Evolutionary conservation across 2,113 vertebrate species (phyloP).

Genomic region (Lichenostomus cassidix): DNA sequence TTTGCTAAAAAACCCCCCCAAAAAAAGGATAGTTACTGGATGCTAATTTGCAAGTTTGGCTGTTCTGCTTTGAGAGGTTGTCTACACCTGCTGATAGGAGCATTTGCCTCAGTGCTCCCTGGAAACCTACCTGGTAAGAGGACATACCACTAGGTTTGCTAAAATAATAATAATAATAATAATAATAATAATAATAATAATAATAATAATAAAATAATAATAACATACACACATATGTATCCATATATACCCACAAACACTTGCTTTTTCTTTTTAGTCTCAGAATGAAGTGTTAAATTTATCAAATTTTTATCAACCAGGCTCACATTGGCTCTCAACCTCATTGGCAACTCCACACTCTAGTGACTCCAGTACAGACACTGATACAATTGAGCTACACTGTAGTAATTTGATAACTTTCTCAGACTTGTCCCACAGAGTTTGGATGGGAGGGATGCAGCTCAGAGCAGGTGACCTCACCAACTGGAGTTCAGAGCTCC

Average conservation of each 20-base stretch:
- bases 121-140: neutral
- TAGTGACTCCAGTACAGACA: neutral
- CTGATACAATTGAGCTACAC: neutral
- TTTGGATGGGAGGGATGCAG: neutral
- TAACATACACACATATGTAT: neutral
- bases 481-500: neutral
- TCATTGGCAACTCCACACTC: neutral
- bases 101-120: no score
- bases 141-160: neutral
- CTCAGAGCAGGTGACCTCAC: slow-evolving; percentile 69
- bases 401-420: neutral
- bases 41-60: neutral
- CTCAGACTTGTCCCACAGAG: neutral
- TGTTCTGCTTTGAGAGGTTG: neutral
- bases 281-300: neutral
- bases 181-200: neutral
- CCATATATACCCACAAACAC: fast-evolving
- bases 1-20: neutral
- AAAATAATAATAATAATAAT: neutral
- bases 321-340: neutral
- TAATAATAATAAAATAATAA: neutral
- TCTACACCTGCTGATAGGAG: neutral
- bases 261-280: neutral
- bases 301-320: neutral
- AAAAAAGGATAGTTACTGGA: neutral